Evolutionary conservation across 2,797 vertebrate genomes (phyloP).

Genomic region (Neosilurus hyrtlii): DNA sequence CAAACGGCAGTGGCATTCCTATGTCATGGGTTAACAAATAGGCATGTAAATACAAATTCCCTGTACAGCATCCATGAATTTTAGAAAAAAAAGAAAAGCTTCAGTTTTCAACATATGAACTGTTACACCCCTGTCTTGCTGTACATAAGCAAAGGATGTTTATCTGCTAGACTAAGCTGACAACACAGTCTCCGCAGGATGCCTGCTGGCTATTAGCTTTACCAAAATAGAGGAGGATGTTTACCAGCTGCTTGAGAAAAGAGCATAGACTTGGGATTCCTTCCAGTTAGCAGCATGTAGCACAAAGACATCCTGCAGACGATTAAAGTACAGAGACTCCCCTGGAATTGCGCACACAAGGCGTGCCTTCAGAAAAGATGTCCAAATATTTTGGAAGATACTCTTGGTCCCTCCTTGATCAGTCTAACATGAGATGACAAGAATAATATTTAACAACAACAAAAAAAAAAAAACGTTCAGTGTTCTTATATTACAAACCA

Average conservation of each 20-base stretch:
- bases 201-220: neutral
- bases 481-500: constrained; percentile 19
- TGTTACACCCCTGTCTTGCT: neutral
- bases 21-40: constrained; percentile 13
- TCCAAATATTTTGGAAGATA: constrained; percentile 75
- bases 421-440: constrained; percentile 60
- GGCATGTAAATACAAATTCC: constrained; percentile 12
- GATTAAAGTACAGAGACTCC: constrained; percentile 75
- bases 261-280: constrained; percentile 67
- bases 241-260: constrained; percentile 80
- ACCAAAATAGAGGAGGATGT: constrained; percentile 20
- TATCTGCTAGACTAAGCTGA: neutral
- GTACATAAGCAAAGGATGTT: neutral
- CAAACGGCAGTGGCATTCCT: constrained; percentile 80
- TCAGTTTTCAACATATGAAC: neutral
- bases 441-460: neutral
- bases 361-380: constrained; percentile 76
- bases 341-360: constrained; percentile 74
- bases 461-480: neutral
- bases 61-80: neutral
- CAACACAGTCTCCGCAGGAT: neutral
- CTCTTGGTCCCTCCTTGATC: constrained; percentile 75
- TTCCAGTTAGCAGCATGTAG: constrained; percentile 65
- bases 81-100: neutral
- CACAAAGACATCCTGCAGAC: constrained; percentile 71